A percentile compares a stretch with the other conserved stretches of the same genome.
Evolutionary conservation across 1,140 invertebrate species (phyloP).

Genomic region (Holcopasites calliopsidis): DNA sequence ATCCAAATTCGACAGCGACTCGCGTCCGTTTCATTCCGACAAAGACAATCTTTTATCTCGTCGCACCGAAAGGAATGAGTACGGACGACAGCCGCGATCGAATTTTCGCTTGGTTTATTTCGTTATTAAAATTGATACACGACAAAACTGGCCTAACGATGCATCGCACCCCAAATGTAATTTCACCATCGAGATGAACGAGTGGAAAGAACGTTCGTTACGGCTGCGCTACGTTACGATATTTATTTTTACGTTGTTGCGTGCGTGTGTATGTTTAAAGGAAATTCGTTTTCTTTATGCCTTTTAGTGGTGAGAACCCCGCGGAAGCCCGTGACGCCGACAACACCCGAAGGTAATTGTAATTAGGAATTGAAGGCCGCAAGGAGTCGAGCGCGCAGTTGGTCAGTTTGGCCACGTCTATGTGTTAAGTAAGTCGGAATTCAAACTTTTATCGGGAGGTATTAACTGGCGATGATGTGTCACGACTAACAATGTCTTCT

Average conservation of each 20-base stretch:
- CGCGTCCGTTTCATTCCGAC: background rate
- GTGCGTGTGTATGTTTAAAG: slow-evolving; percentile 35
- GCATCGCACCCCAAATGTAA: slow-evolving; percentile 48
- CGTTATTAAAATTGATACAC: slow-evolving; percentile 4
- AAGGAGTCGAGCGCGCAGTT: slow-evolving; percentile 78
- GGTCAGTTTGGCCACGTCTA: slow-evolving; percentile 79
- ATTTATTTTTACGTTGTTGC: background rate
- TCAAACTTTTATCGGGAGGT: slow-evolving; percentile 76
- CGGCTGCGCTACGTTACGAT: background rate
- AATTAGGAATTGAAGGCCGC: slow-evolving; percentile 80
- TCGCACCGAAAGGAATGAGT: background rate
- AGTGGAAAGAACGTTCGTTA: slow-evolving; percentile 33
- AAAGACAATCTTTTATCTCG: background rate
- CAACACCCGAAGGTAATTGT: slow-evolving; percentile 81
- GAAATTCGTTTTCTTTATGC: slow-evolving; percentile 74
- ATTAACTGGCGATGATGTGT: slow-evolving; percentile 67
- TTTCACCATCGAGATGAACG: slow-evolving; percentile 24
- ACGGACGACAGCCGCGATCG: background rate
- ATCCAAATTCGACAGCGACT: background rate
- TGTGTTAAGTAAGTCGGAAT: slow-evolving; percentile 80
- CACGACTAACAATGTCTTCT: slow-evolving; percentile 44
- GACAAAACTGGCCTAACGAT: slow-evolving; percentile 41
- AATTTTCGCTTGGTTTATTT: slow-evolving; percentile 18
- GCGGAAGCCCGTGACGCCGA: slow-evolving; percentile 78
- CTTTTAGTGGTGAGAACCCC: slow-evolving; percentile 80